These are phyloP conservation scores for Euwallacea similis DNA, from an alignment of 1,140 invertebrate genomes.

Conservation along the genomic window DNA sequence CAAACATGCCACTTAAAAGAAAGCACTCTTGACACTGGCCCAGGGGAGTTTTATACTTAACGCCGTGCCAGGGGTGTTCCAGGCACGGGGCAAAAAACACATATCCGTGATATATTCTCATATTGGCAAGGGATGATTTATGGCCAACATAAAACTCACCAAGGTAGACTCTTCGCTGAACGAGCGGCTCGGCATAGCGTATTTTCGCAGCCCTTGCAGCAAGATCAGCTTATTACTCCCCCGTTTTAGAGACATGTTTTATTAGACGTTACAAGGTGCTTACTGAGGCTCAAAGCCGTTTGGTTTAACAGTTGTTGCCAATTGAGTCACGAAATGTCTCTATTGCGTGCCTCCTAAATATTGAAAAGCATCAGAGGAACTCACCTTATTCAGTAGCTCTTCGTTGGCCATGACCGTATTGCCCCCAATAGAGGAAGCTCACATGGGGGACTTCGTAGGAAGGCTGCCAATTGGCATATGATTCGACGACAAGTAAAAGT, in stretches of 20 bases:
- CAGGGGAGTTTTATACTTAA: not conserved
- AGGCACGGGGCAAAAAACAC: slow-evolving; percentile 2
- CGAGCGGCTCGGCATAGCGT: slow-evolving; percentile 49
- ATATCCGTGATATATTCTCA: slow-evolving; percentile 2
- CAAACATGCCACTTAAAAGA: slow-evolving; percentile 42
- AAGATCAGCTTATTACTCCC: slow-evolving; percentile 44
- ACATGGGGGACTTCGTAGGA: too few species aligned
- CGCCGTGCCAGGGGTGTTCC: not conserved
- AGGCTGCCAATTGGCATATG: not conserved
- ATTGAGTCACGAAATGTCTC: not conserved
- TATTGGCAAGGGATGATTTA: not conserved
- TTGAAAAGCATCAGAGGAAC: not conserved
- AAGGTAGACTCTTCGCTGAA: slow-evolving; percentile 47
- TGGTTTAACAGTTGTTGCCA: not conserved
- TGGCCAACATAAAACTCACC: slow-evolving; percentile 42
- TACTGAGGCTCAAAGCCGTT: not conserved
- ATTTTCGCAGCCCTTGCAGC: slow-evolving; percentile 47
- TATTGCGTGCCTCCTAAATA: not conserved
- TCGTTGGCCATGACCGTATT: slow-evolving; percentile 40
- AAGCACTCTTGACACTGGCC: not conserved
- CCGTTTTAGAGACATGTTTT: slow-evolving; percentile 22
- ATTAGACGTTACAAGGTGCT: not conserved
- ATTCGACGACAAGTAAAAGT: not conserved
- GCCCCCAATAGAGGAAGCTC: too few species aligned
- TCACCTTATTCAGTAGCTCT: slow-evolving; percentile 44